Percentiles rank a stretch among this genome's conserved stretches.
phyloP scores from a whole-genome alignment of 2,113 vertebrate genomes.

The Prionailurus bengalensis region DNA sequence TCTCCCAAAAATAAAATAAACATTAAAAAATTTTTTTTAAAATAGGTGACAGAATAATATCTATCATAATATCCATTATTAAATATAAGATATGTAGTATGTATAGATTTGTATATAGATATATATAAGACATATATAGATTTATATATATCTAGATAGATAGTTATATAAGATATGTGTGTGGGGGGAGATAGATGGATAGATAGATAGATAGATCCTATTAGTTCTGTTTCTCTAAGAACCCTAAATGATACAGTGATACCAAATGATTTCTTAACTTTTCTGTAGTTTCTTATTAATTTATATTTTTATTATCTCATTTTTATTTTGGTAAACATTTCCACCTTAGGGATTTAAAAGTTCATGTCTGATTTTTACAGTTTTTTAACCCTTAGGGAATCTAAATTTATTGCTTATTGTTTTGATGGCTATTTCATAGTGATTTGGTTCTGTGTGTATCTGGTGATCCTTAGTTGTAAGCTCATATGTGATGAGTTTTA shows the following conservation, averaged over 20 bases:
- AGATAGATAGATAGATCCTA: neutral
- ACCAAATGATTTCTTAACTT: neutral
- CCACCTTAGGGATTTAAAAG: neutral
- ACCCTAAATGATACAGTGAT: neutral
- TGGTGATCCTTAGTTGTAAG: neutral
- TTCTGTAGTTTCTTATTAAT: neutral
- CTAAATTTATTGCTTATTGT: neutral
- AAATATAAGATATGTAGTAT: neutral
- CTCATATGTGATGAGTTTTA: neutral
- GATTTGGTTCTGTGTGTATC: neutral
- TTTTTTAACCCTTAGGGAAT: neutral
- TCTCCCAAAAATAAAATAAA: too few species aligned
- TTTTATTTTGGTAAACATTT: slow-evolving; percentile 28
- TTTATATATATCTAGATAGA: neutral
- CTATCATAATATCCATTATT: neutral
- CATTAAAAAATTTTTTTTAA: too few species aligned
- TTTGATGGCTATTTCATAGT: neutral
- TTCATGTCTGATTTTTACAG: neutral
- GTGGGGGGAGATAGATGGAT: neutral
- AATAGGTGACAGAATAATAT: neutral
- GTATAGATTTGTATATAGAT: neutral
- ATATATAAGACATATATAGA: neutral
- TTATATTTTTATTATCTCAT: neutral
- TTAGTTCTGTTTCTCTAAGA: neutral
- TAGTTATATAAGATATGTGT: neutral